Conservation (phyloP, 2,888 invertebrate genomes). For the Andrena camellia region DNA sequence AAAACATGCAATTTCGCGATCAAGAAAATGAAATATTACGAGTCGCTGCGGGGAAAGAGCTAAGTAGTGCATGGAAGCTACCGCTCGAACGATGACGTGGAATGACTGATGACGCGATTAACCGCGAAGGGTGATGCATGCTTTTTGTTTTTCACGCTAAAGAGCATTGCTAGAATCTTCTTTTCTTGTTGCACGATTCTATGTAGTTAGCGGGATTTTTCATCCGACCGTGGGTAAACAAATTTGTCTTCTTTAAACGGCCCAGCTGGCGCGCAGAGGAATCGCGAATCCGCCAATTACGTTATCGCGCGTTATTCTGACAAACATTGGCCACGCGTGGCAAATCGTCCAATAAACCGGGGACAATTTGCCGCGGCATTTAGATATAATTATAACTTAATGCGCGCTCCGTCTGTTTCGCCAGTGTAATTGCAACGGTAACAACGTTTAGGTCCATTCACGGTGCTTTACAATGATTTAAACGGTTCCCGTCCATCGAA, state of each 20-base stretch:
- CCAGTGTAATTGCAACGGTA: constrained; percentile 46
- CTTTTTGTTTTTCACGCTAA: constrained; percentile 16
- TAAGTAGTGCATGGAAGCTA: constrained; percentile 24
- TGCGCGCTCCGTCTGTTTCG: constrained; percentile 42
- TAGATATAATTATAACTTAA: constrained; percentile 61
- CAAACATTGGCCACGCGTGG: constrained; percentile 41
- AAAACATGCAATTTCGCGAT: not conserved
- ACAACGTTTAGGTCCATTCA: constrained; percentile 42
- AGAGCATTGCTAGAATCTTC: constrained; percentile 34
- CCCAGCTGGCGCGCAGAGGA: not conserved
- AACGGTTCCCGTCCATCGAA: constrained; percentile 26
- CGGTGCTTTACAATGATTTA: constrained; percentile 39
- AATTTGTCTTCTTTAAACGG: constrained; percentile 13
- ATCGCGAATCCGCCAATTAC: constrained; percentile 8
- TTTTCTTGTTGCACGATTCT: not conserved
- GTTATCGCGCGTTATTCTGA: constrained; percentile 39
- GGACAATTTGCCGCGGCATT: constrained; percentile 53
- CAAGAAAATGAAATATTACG: constrained; percentile 5
- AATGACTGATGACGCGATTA: constrained; percentile 48
- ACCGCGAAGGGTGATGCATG: constrained; percentile 28
- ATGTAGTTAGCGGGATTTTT: not conserved
- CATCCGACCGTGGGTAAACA: not conserved
- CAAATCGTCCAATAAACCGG: constrained; percentile 58
- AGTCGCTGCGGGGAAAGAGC: constrained; percentile 8
- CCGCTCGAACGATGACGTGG: constrained; percentile 43